Conservation (phyloP, 2,113 vertebrate species). For the Trochalopteron elliotii region DNA sequence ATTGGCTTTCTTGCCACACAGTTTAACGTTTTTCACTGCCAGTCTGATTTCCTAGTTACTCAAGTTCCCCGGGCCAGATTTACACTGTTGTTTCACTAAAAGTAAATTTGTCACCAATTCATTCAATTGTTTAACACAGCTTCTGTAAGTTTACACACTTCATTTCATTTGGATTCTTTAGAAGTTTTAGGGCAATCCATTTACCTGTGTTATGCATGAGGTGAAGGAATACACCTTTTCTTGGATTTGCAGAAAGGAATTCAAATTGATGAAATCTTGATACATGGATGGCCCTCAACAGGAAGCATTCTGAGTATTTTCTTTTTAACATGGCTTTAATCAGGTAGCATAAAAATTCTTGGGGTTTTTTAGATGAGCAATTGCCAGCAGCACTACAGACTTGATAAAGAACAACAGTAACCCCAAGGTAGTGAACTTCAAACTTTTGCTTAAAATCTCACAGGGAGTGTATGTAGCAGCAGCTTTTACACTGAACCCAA, state of each 20-base stretch:
- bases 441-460: background rate
- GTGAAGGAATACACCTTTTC: background rate
- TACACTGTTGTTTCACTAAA: background rate
- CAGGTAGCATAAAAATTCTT: background rate
- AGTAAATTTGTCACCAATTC: background rate
- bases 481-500: background rate
- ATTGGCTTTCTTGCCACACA: background rate
- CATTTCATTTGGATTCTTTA: background rate
- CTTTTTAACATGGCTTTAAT: conserved; percentile 7
- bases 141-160: background rate
- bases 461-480: background rate
- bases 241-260: background rate
- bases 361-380: background rate
- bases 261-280: background rate
- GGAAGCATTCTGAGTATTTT: background rate
- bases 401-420: background rate
- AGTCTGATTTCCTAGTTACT: background rate
- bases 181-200: background rate
- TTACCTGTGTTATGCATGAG: background rate
- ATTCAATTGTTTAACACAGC: background rate
- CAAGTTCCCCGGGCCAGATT: background rate
- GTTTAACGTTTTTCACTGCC: background rate
- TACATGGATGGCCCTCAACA: background rate
- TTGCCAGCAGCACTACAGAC: background rate
- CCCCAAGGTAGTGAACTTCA: background rate